Percentiles rank a stretch among this genome's conserved stretches.
Conservation (phyloP, 92 coral and sea anemone genomes). For the Porites cylindrica region DNA sequence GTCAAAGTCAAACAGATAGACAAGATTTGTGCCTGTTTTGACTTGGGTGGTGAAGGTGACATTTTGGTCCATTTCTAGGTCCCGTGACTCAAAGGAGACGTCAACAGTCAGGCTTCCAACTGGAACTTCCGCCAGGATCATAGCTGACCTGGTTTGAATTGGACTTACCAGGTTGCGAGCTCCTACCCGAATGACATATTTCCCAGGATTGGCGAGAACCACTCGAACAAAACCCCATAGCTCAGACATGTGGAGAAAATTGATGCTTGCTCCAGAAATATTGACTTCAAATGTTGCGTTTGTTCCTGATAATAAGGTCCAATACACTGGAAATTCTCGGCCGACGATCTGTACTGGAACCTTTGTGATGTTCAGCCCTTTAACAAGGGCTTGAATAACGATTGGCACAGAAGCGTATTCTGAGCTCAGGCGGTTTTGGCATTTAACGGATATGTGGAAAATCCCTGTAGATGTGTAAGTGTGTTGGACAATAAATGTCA, state of each 20-base stretch:
- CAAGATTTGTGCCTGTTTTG: conserved; percentile 20
- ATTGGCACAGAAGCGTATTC: background rate
- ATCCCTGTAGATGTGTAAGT: conserved; percentile 21
- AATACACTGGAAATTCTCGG: conserved; percentile 28
- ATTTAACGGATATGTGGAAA: conserved; percentile 9
- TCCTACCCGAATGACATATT: background rate
- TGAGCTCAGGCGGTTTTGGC: conserved; percentile 48
- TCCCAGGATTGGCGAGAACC: conserved; percentile 1
- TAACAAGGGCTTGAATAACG: conserved; percentile 30
- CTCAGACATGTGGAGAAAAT: background rate
- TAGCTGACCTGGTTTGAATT: background rate
- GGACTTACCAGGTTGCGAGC: conserved; percentile 48
- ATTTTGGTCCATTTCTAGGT: conserved; percentile 38
- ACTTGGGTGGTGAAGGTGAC: conserved; percentile 11
- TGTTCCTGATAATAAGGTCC: conserved; percentile 45
- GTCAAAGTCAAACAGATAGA: conserved; percentile 40
- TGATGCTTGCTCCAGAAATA: background rate
- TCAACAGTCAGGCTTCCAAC: conserved; percentile 19
- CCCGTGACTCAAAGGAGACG: conserved; percentile 17
- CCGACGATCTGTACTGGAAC: conserved; percentile 26
- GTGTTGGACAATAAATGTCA: conserved; percentile 15
- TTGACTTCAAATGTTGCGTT: conserved; percentile 36
- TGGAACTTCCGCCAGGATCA: conserved; percentile 27
- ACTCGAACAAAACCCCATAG: conserved; percentile 1
- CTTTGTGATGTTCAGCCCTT: conserved; percentile 14